phyloP scores from a whole-genome alignment of 2,888 invertebrate species.

The Orchesella flavescens region DNA sequence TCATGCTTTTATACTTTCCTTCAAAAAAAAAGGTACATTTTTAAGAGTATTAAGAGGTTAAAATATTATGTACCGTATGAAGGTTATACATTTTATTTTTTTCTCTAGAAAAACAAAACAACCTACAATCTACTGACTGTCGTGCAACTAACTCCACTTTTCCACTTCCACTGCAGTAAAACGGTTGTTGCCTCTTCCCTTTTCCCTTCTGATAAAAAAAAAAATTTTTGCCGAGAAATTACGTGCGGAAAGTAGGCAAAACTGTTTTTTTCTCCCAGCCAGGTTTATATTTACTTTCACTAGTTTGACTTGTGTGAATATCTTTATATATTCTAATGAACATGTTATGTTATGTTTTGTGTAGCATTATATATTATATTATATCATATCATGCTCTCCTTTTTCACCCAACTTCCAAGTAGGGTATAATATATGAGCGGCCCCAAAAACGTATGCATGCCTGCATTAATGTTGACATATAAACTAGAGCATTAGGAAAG shows the following conservation, averaged over 20 bases:
- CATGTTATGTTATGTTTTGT: background rate
- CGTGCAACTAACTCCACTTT: too few relatives aligned
- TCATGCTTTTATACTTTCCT: too few relatives aligned
- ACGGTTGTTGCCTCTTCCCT: background rate
- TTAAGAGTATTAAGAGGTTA: too few relatives aligned
- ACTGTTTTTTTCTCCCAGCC: constrained; percentile 34
- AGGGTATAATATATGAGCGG: background rate
- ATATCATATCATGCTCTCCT: too few relatives aligned
- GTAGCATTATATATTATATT: too few relatives aligned
- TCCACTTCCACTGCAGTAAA: background rate
- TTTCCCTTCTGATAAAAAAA: background rate
- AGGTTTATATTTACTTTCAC: constrained; percentile 30
- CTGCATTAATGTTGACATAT: constrained; percentile 22
- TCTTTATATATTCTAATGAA: constrained; percentile 31
- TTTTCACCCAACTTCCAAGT: background rate
- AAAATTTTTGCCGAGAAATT: constrained; percentile 23
- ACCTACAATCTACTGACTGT: too few relatives aligned
- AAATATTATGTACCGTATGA: too few relatives aligned
- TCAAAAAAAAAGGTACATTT: too few relatives aligned
- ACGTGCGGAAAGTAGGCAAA: constrained; percentile 62
- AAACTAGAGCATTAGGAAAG: too few relatives aligned
- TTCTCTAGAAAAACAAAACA: too few relatives aligned
- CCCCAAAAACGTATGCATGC: constrained; percentile 31
- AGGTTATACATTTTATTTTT: too few relatives aligned
- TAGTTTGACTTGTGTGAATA: constrained; percentile 18